phyloP scores from a whole-genome alignment of 1,140 invertebrate species.

The Proctacanthus coquilletti region DNA sequence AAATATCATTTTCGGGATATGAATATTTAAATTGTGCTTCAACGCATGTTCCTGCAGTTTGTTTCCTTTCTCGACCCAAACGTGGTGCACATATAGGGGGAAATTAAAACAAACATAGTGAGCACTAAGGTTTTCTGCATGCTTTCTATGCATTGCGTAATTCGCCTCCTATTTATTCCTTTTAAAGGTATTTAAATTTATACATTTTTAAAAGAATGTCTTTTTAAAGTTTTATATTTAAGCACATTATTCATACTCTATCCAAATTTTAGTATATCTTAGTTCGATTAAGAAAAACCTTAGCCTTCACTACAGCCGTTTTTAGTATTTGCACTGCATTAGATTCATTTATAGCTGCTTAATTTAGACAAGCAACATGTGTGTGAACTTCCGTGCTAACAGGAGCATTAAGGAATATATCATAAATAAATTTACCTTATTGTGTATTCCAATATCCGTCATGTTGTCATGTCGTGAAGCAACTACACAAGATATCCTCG shows the following conservation, averaged over 20 bases:
- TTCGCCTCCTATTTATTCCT: too few relatives aligned
- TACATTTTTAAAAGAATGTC: too few relatives aligned
- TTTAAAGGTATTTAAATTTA: too few relatives aligned
- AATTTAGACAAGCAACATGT: neutral
- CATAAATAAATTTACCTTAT: constrained; percentile 18
- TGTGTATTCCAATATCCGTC: constrained; percentile 29
- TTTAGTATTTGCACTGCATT: constrained; percentile 7
- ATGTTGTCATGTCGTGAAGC: constrained; percentile 40
- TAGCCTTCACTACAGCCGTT: constrained; percentile 13
- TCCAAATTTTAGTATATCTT: neutral
- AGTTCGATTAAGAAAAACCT: constrained; percentile 13
- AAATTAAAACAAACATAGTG: too few relatives aligned
- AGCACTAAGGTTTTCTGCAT: too few relatives aligned
- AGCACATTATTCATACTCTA: neutral
- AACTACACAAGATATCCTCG: constrained; percentile 67
- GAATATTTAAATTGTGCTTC: neutral
- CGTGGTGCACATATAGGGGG: too few relatives aligned
- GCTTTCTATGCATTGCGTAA: too few relatives aligned
- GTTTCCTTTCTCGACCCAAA: neutral
- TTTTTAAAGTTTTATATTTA: neutral
- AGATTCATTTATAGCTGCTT: constrained; percentile 2
- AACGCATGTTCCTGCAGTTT: neutral
- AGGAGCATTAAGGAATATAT: neutral
- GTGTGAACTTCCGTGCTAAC: neutral
- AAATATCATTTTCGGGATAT: neutral